phyloP scores from a whole-genome alignment of 1,140 invertebrate genomes.

The Rhynchophorus ferrugineus region DNA sequence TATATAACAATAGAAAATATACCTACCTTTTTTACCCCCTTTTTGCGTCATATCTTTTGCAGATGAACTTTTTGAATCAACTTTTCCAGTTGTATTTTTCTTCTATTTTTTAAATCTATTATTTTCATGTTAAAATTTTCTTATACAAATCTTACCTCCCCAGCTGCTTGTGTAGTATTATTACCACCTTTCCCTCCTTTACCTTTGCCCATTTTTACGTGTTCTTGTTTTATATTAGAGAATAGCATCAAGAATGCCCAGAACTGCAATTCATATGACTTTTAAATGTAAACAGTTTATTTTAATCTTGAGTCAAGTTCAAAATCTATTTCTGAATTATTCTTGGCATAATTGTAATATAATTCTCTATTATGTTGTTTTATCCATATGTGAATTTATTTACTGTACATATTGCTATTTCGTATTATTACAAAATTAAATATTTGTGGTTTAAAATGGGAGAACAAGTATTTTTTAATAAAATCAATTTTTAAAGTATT shows the following conservation, averaged over 20 bases:
- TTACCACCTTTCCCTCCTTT: slow-evolving; percentile 11
- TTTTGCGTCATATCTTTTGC: slow-evolving; percentile 5
- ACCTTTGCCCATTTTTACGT: slow-evolving; percentile 8
- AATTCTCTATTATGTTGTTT: background rate
- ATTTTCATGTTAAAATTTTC: background rate
- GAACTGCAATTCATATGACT: background rate
- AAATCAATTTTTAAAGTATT: no score
- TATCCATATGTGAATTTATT: slow-evolving; percentile 1
- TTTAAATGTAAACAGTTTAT: no score
- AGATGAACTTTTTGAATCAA: background rate
- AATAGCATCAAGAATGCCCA: background rate
- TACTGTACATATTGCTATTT: no score
- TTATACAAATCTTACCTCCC: background rate
- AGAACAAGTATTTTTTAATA: no score
- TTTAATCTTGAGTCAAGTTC: slow-evolving; percentile 4
- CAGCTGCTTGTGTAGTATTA: background rate
- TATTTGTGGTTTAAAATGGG: no score
- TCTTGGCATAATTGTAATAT: slow-evolving; percentile 4
- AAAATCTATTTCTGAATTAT: slow-evolving; percentile 9
- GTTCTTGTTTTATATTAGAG: background rate
- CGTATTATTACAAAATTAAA: no score
- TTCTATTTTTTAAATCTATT: slow-evolving; percentile 1
- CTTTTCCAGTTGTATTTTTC: slow-evolving; percentile 3
- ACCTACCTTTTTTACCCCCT: slow-evolving; percentile 13
- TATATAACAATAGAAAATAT: background rate